Evolutionary conservation across 1,140 invertebrate species (phyloP).

Genomic region (Drosophila leontia): DNA sequence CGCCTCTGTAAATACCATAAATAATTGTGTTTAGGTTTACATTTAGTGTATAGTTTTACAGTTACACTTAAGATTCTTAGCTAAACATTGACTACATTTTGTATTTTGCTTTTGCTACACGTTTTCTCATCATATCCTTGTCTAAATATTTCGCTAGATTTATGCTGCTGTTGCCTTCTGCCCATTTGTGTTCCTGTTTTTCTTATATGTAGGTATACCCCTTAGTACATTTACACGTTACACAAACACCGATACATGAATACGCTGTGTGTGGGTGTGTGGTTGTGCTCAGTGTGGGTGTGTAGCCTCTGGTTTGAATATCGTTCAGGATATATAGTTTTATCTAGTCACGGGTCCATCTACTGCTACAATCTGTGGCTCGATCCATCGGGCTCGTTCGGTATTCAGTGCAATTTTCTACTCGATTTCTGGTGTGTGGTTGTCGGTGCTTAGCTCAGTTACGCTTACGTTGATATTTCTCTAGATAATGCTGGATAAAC

Average conservation of each 20-base stretch:
- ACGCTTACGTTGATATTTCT: constrained; percentile 61
- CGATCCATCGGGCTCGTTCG: constrained; percentile 21
- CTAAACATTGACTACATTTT: constrained; percentile 81
- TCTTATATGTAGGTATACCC: constrained; percentile 16
- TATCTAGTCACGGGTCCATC: constrained; percentile 52
- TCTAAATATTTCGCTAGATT: constrained; percentile 77
- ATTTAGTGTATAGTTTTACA: constrained; percentile 79
- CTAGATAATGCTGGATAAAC: constrained; percentile 56
- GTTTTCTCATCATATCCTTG: constrained; percentile 43
- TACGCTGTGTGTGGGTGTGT: constrained; percentile 28
- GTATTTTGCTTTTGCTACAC: constrained; percentile 79
- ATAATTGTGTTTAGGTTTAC: constrained; percentile 79
- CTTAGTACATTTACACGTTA: constrained; percentile 51
- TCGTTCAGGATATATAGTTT: constrained; percentile 49
- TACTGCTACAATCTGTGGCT: constrained; percentile 35
- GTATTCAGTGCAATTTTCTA: constrained; percentile 72
- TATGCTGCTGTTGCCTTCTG: constrained; percentile 21
- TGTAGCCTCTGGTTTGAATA: constrained; percentile 45
- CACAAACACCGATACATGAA: constrained; percentile 52
- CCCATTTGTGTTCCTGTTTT: constrained; percentile 15
- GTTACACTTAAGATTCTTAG: constrained; percentile 75
- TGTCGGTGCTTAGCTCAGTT: constrained; percentile 52
- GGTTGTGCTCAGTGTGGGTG: constrained; percentile 40
- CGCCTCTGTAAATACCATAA: constrained; percentile 73
- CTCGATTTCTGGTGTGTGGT: constrained; percentile 55